Conservation (phyloP, 2,113 vertebrate species). For the Eidolon helvum region DNA sequence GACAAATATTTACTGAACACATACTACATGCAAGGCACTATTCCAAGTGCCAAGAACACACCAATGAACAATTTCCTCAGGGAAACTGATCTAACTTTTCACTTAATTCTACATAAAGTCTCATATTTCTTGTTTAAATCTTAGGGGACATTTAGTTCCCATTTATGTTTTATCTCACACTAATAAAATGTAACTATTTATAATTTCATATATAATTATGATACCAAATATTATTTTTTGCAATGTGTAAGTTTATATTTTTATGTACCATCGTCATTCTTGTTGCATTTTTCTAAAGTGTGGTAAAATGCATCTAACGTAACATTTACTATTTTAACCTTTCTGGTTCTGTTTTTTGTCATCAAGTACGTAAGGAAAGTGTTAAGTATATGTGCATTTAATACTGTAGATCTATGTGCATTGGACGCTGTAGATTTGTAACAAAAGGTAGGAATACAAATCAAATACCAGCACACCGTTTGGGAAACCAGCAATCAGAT, state of each 20-base stretch:
- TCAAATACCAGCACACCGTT: not conserved
- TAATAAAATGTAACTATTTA: not conserved
- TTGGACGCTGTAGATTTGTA: not conserved
- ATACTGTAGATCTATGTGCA: not conserved
- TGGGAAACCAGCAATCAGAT: slow-evolving; percentile 6
- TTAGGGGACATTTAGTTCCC: not conserved
- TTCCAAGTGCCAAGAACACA: not conserved
- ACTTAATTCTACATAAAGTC: slow-evolving; percentile 33
- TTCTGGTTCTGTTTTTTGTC: not conserved
- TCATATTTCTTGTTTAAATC: not conserved
- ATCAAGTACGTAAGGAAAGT: not conserved
- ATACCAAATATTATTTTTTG: slow-evolving; percentile 22
- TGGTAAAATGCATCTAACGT: not conserved
- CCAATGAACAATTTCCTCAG: not conserved
- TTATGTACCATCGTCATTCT: not conserved
- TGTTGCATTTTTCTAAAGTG: not conserved
- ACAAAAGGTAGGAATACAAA: not conserved
- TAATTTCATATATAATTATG: not conserved
- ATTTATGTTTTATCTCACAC: not conserved
- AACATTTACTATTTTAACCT: slow-evolving; percentile 38
- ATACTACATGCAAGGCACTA: not conserved
- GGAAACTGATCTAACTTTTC: not conserved
- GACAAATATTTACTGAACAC: not conserved
- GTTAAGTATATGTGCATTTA: not conserved
- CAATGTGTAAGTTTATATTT: not conserved